These are phyloP conservation scores for Morpho achilles DNA, from an alignment of 2,888 invertebrate species.

Conservation along the genomic window DNA sequence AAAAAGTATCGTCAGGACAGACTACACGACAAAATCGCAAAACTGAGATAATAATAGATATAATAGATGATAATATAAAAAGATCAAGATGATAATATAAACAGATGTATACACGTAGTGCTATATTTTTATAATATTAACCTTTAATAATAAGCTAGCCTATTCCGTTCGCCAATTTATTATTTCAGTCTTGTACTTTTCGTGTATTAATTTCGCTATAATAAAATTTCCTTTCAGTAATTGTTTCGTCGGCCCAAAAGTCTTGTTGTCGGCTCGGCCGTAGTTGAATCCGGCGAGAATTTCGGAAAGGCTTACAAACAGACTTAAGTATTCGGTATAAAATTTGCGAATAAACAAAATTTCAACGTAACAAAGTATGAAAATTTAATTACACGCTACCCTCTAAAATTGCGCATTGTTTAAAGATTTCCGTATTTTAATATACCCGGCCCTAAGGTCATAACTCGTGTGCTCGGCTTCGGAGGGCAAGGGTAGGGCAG, in stretches of 20 bases:
- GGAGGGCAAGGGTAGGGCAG: slow-evolving; percentile 45
- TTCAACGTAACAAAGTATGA: slow-evolving; percentile 28
- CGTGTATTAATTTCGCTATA: no score
- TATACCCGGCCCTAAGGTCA: slow-evolving; percentile 53
- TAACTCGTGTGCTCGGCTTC: slow-evolving; percentile 45
- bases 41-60: no score
- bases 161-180: no score
- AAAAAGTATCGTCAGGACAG: no score
- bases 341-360: slow-evolving; percentile 25
- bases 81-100: no score
- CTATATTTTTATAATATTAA: no score
- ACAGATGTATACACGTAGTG: no score
- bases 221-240: not conserved
- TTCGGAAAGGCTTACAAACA: slow-evolving; percentile 14
- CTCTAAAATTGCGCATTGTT: slow-evolving; percentile 47
- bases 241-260: slow-evolving; percentile 4
- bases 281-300: slow-evolving; percentile 6
- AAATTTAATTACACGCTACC: slow-evolving; percentile 34
- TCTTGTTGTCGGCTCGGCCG: not conserved
- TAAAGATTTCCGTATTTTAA: slow-evolving; percentile 51
- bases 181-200: no score
- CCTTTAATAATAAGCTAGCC: no score
- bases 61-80: no score
- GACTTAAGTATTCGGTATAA: slow-evolving; percentile 22
- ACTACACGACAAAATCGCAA: no score